Evolutionary conservation across 2,888 invertebrate species (phyloP).

Genomic region (Bruchidius siliquastri): DNA sequence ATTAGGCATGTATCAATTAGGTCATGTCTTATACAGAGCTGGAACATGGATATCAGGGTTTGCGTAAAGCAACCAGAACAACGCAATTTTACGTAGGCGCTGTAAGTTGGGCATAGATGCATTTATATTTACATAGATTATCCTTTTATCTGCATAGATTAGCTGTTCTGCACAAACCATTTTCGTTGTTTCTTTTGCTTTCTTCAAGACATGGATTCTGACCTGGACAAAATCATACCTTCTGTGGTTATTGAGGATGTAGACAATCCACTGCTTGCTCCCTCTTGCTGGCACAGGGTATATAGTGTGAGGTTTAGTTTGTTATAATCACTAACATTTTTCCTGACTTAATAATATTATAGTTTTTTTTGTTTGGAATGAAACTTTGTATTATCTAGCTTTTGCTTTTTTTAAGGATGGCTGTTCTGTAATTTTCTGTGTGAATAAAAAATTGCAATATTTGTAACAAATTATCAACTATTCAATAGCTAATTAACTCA

Average conservation of each 20-base stretch:
- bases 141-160: no score
- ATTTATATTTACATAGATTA: not conserved
- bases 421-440: no score
- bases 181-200: not conserved
- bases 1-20: conserved; percentile 25
- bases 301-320: not conserved
- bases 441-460: no score
- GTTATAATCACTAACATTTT: not conserved
- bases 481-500: no score
- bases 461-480: no score
- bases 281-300: conserved; percentile 36
- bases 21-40: conserved; percentile 87
- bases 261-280: conserved; percentile 34
- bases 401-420: no score
- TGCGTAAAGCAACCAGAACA: conserved; percentile 60
- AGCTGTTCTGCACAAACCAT: not conserved
- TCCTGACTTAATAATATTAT: not conserved
- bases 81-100: conserved; percentile 71
- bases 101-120: conserved; percentile 49
- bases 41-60: conserved; percentile 88
- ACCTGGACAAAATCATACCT: conserved; percentile 24
- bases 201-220: conserved; percentile 7
- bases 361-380: no score
- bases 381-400: no score
- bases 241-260: conserved; percentile 40